Evolutionary conservation across 2,888 invertebrate species (phyloP).

Genomic region (Cremastobaeus sp.): DNA sequence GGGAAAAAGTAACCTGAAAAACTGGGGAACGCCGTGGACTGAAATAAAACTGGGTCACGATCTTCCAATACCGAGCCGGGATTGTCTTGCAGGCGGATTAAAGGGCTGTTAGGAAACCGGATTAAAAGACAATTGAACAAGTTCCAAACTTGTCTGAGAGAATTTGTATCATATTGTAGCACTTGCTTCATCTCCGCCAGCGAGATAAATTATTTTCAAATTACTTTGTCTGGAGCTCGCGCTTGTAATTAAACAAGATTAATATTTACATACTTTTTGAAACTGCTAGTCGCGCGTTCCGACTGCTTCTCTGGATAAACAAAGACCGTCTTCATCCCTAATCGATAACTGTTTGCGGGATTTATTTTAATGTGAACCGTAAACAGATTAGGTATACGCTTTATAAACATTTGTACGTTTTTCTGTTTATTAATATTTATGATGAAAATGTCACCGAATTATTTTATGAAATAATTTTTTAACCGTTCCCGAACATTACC

Average conservation of each 20-base stretch:
- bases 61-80: conserved; percentile 37
- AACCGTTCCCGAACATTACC: too few species aligned
- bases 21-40: background rate
- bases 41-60: conserved; percentile 44
- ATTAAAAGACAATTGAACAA: conserved; percentile 62
- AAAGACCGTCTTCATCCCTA: conserved; percentile 29
- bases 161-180: conserved; percentile 62
- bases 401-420: too few species aligned
- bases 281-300: conserved; percentile 2
- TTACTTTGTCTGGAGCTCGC: conserved; percentile 47
- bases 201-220: conserved; percentile 55
- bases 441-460: too few species aligned
- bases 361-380: conserved; percentile 30
- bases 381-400: too few species aligned
- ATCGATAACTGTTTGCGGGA: conserved; percentile 31
- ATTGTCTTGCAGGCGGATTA: conserved; percentile 58
- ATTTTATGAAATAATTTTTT: too few species aligned
- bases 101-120: conserved; percentile 59
- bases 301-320: conserved; percentile 28
- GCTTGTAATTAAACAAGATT: conserved; percentile 54
- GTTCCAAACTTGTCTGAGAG: conserved; percentile 60
- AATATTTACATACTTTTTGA: conserved; percentile 47
- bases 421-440: too few species aligned
- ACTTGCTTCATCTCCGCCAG: conserved; percentile 45
- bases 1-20: background rate